Evolutionary conservation across 2,888 invertebrate species (phyloP).

Genomic region (Lasioglossum calceatum): DNA sequence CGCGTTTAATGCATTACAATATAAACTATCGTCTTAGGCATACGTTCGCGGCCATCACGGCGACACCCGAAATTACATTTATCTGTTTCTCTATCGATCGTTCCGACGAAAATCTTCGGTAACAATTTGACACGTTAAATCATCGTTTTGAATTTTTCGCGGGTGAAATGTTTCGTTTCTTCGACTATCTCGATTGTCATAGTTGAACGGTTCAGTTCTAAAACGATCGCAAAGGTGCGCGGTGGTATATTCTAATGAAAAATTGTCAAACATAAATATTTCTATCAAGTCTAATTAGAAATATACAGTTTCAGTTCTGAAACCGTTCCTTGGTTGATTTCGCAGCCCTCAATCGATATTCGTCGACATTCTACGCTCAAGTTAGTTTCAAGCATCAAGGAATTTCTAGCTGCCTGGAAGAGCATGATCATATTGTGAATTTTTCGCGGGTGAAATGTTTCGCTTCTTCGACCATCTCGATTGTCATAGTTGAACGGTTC

Average conservation of each 20-base stretch:
- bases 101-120: constrained; percentile 6
- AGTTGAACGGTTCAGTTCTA: background rate
- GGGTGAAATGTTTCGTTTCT: background rate
- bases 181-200: background rate
- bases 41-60: constrained; percentile 20
- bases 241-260: background rate
- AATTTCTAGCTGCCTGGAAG: constrained; percentile 59
- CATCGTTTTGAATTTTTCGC: too few species aligned
- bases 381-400: constrained; percentile 29
- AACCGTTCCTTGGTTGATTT: background rate
- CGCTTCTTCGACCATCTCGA: constrained; percentile 4
- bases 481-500: background rate
- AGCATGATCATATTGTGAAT: background rate
- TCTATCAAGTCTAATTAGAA: background rate
- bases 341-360: constrained; percentile 22
- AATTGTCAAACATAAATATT: background rate
- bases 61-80: constrained; percentile 27
- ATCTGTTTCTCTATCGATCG: background rate
- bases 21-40: constrained; percentile 48
- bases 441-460: background rate
- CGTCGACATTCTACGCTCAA: constrained; percentile 25
- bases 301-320: constrained; percentile 7
- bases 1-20: constrained; percentile 56
- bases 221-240: background rate
- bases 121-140: constrained; percentile 21